Evolutionary conservation across 2,888 invertebrate species (phyloP).

Genomic region (Drosophila kambysellisi): DNA sequence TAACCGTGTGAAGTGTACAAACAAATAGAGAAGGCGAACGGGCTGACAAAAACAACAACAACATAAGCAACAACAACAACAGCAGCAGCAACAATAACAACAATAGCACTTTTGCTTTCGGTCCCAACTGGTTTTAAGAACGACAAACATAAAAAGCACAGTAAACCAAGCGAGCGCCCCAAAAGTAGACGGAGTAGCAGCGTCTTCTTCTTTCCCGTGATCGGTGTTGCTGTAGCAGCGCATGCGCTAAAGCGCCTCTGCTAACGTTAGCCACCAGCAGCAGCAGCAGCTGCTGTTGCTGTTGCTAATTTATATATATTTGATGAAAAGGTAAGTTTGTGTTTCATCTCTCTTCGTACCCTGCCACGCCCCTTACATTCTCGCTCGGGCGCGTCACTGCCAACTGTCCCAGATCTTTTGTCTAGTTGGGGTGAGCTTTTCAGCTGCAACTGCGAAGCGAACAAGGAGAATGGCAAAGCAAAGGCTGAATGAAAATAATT

Average conservation of each 20-base stretch:
- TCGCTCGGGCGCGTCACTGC: slow-evolving; percentile 7
- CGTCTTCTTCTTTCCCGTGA: slow-evolving; percentile 44
- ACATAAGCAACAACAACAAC: slow-evolving; percentile 8
- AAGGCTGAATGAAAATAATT: slow-evolving; percentile 55
- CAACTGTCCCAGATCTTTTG: slow-evolving; percentile 54
- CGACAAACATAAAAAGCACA: slow-evolving; percentile 57
- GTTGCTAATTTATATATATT: slow-evolving; percentile 31
- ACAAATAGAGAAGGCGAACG: slow-evolving; percentile 59
- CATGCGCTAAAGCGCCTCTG: slow-evolving; percentile 52
- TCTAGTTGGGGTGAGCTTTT: slow-evolving; percentile 63
- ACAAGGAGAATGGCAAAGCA: slow-evolving; percentile 28
- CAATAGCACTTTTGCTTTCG: slow-evolving; percentile 83
- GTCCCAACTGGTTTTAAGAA: slow-evolving; percentile 77
- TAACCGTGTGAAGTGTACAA: slow-evolving; percentile 62
- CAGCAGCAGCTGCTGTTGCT: slow-evolving; percentile 29
- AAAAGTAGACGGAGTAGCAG: slow-evolving; percentile 31
- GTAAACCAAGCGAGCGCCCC: slow-evolving; percentile 44
- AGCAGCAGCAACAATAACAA: slow-evolving; percentile 49
- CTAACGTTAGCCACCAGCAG: slow-evolving; percentile 22
- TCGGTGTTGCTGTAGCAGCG: slow-evolving; percentile 46
- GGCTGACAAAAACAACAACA: slow-evolving; percentile 40
- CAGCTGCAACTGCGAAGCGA: slow-evolving; percentile 8
- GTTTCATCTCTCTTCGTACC: slow-evolving; percentile 21
- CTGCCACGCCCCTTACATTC: slow-evolving; percentile 12
- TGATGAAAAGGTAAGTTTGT: slow-evolving; percentile 44